phyloP scores from a whole-genome alignment of 2,888 invertebrate genomes.

The Sceliomorpha sp. region DNA sequence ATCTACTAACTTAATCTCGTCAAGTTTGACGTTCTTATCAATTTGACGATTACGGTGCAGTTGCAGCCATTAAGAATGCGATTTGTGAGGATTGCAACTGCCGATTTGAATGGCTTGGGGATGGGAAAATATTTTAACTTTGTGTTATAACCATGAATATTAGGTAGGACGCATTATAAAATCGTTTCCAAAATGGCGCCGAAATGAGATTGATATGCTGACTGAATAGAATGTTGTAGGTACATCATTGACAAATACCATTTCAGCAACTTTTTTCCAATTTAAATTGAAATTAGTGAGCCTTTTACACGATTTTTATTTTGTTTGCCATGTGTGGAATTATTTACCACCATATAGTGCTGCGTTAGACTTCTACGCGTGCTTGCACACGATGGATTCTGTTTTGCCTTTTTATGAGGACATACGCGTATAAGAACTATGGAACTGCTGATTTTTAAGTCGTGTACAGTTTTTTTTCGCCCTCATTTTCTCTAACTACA shows the following conservation, averaged over 20 bases:
- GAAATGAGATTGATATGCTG: no score
- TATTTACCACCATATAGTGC: background rate
- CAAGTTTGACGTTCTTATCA: no score
- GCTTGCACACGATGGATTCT: slow-evolving; percentile 76
- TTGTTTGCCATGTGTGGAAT: no score
- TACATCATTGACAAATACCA: no score
- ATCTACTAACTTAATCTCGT: no score
- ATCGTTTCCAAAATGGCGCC: no score
- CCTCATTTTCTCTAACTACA: no score
- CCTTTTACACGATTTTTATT: no score
- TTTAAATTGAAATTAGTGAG: no score
- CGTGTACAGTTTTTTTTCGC: background rate
- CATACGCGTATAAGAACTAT: slow-evolving; percentile 44
- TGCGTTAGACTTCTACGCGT: slow-evolving; percentile 72
- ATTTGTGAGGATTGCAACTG: slow-evolving; percentile 20
- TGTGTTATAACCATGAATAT: background rate
- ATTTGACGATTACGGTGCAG: slow-evolving; percentile 5
- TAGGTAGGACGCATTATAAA: no score
- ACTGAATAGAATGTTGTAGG: no score
- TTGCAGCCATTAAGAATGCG: slow-evolving; percentile 14
- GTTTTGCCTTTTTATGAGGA: slow-evolving; percentile 58
- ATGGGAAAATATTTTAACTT: slow-evolving; percentile 11
- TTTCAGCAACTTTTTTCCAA: no score
- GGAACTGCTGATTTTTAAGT: slow-evolving; percentile 52
- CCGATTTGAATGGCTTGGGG: slow-evolving; percentile 14